These are phyloP conservation scores for Hestina assimilis DNA, from an alignment of 1,140 invertebrate species.

Conservation along the genomic window DNA sequence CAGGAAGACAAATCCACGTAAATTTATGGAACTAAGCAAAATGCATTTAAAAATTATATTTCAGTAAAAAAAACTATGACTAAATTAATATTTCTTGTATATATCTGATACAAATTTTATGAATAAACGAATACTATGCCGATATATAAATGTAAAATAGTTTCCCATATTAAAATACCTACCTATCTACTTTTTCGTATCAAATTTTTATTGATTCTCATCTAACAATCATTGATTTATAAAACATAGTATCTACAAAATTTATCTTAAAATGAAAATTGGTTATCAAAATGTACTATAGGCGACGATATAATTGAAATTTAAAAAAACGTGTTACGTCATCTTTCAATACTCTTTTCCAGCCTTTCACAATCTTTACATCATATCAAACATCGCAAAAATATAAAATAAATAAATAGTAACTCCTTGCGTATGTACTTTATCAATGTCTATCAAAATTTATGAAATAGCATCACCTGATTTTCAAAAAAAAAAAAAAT, in stretches of 20 bases:
- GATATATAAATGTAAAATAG: conserved; percentile 65
- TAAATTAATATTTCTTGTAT: conserved; percentile 38
- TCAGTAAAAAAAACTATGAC: conserved; percentile 27
- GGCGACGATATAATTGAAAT: conserved; percentile 5
- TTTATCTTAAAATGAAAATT: conserved; percentile 35
- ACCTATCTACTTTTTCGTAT: conserved; percentile 74
- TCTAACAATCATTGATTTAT: conserved; percentile 35
- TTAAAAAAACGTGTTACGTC: conserved; percentile 16
- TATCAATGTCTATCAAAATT: conserved; percentile 29
- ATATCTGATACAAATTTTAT: conserved; percentile 49
- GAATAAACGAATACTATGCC: conserved; percentile 48
- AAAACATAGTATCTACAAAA: conserved; percentile 34
- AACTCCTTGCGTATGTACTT: conserved; percentile 10
- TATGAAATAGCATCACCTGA: conserved; percentile 22
- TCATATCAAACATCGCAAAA: conserved; percentile 26
- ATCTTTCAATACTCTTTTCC: conserved; percentile 20
- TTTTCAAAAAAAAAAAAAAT: too few species aligned
- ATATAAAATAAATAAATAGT: conserved; percentile 28
- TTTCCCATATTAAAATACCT: conserved; percentile 74
- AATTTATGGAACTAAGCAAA: conserved; percentile 24
- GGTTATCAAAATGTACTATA: conserved; percentile 24
- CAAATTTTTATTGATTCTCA: conserved; percentile 64
- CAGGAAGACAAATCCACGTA: conserved; percentile 36
- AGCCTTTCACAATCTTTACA: conserved; percentile 21
- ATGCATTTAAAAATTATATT: conserved; percentile 24